A percentile compares a stretch with the other conserved stretches of the same genome.
Evolutionary conservation across 1,140 invertebrate species (phyloP).

Genomic region (Aphis gossypii): DNA sequence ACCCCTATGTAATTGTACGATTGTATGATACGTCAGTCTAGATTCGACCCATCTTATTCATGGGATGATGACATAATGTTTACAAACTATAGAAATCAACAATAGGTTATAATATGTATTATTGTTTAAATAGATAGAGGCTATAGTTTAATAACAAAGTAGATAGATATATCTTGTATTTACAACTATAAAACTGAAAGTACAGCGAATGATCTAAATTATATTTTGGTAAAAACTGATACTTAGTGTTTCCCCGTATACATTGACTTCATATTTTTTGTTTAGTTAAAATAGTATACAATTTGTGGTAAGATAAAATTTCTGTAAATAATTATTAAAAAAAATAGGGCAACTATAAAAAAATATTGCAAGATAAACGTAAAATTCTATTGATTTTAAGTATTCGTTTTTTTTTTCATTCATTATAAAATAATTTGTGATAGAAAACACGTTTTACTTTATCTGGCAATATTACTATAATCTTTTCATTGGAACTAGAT

Average conservation of each 20-base stretch:
- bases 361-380: background rate
- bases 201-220: background rate
- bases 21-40: background rate
- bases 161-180: background rate
- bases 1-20: background rate
- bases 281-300: background rate
- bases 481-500: background rate
- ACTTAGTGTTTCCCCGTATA: background rate
- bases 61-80: background rate
- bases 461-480: background rate
- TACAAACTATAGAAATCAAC: background rate
- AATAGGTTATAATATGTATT: background rate
- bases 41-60: background rate
- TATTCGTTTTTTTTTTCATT: background rate
- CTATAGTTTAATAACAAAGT: background rate
- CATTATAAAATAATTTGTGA: background rate
- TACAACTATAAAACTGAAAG: background rate
- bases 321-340: background rate
- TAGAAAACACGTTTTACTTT: background rate
- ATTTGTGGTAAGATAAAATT: background rate
- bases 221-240: background rate
- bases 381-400: background rate
- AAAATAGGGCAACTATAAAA: background rate
- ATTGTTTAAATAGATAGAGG: background rate
- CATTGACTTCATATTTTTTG: background rate